A percentile compares a stretch with the other conserved stretches of the same genome.
Evolutionary conservation across 2,888 invertebrate genomes (phyloP).

Genomic region (Andricus quercusramuli): DNA sequence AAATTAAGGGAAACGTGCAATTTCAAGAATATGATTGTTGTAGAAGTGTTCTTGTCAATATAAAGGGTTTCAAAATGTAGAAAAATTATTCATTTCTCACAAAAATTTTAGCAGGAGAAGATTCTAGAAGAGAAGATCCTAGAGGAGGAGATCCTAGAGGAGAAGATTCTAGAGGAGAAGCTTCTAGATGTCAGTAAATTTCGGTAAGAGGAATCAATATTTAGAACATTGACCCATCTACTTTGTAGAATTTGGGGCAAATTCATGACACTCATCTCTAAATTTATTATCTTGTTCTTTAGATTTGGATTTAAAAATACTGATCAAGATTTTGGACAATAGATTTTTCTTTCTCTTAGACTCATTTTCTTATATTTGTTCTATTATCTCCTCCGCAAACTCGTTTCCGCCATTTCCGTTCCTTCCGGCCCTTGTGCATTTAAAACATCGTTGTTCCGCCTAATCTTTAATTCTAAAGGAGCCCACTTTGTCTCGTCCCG

Average conservation of each 20-base stretch:
- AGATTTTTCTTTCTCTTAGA: constrained; percentile 41
- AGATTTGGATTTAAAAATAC: not conserved
- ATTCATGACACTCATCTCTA: not conserved
- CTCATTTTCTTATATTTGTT: constrained; percentile 47
- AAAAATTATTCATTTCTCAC: too few species aligned
- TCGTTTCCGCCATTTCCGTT: constrained; percentile 43
- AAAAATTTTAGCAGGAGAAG: too few species aligned
- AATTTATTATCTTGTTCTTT: not conserved
- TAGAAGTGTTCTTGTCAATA: too few species aligned
- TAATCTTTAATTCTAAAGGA: constrained; percentile 43
- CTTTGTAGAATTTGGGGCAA: not conserved
- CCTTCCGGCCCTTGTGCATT: constrained; percentile 51
- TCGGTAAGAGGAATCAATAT: not conserved
- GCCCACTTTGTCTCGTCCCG: constrained; percentile 40
- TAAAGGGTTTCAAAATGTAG: too few species aligned
- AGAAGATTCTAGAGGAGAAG: not conserved
- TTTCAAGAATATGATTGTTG: too few species aligned
- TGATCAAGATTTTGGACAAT: not conserved
- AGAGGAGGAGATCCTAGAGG: too few species aligned
- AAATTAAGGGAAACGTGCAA: too few species aligned
- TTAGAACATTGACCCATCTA: not conserved
- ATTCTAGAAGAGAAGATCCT: too few species aligned
- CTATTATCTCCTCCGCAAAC: not conserved
- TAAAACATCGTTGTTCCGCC: constrained; percentile 55
- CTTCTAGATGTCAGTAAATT: not conserved